Evolutionary conservation across 2,888 invertebrate species (phyloP), one percentile per base, ranked within the genome.

Genomic region (Candidula unifasciata): DNA sequence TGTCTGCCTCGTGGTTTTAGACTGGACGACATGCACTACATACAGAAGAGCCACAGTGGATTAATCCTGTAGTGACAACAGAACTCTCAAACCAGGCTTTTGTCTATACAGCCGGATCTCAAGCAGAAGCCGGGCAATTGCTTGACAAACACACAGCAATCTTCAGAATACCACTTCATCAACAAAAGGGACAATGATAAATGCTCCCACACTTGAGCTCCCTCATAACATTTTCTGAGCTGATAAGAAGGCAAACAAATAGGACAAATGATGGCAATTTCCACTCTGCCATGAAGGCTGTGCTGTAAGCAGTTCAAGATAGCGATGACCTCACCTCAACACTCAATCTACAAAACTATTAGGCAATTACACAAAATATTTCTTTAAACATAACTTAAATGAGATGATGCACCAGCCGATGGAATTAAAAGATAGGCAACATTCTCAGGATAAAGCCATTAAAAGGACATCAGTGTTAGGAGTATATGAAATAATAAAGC

Each of bases 81-180:
- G 44, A 27, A 27, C 73, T 73, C 73, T 73, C 27, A 24, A 52
- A n/a, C 27, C n/a, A 8, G 21, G 37, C 13, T 44, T 37, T 37
- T 71, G 37, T 71, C 37, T 71, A 37, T 73, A 52, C 44, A 44
- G 33, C 44, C 2, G n/a, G 37, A 64, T 60, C 27, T 68, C 60
- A 52, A 79, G 68, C 37, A 18, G 66, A 27, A 68, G 44, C 66
- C 44, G 16, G 27, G 68, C 44, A 68, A 66, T 79, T 79, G 79
- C 33, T 66, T 44, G 35, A 44, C 2, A 64, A 77, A 24, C 24
- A 76, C 57, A 52, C 30, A 16, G 64, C 8, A 2, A 60, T 78
- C 78, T 78, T 78, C 78, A 78, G 30, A n/a, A 27, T 24, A 64
- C n/a, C 66, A 79, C 79, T 79, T 64, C 66, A 79, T 52, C 66